Conservation (phyloP, 64 coral and sea anemone species). For the Stichodactyla mertensii region DNA sequence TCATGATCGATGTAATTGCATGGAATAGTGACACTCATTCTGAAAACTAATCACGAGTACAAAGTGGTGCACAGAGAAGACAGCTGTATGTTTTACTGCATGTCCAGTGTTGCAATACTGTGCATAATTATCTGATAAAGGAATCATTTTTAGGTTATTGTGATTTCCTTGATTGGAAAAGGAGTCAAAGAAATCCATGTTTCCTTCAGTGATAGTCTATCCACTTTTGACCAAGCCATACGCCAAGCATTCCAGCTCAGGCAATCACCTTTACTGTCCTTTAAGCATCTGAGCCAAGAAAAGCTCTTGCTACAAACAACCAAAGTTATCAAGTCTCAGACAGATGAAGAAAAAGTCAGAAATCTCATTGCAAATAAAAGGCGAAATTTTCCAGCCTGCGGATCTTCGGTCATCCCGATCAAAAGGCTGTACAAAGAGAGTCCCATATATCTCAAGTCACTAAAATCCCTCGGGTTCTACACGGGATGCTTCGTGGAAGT, state of each 20-base stretch:
- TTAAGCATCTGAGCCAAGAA: slow-evolving; percentile 25
- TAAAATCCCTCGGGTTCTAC: slow-evolving; percentile 15
- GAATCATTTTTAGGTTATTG: slow-evolving; percentile 12
- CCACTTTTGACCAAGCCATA: slow-evolving; percentile 17
- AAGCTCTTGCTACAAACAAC: slow-evolving; percentile 11
- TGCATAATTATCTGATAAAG: background rate
- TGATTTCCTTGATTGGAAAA: slow-evolving; percentile 33
- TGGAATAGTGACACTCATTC: too few relatives aligned
- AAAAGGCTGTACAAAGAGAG: slow-evolving; percentile 41
- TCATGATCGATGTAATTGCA: too few relatives aligned
- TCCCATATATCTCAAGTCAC: slow-evolving; percentile 27
- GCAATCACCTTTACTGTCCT: slow-evolving; percentile 25
- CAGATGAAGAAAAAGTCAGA: slow-evolving; percentile 32
- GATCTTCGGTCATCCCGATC: slow-evolving; percentile 11
- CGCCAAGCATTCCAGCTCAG: slow-evolving; percentile 34
- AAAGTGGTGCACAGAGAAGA: too few relatives aligned
- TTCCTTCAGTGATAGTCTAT: slow-evolving; percentile 18
- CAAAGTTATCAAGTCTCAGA: slow-evolving; percentile 28
- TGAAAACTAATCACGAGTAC: too few relatives aligned
- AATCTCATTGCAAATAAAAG: slow-evolving; percentile 40
- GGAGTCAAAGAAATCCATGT: slow-evolving; percentile 20
- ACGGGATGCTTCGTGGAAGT: slow-evolving; percentile 42
- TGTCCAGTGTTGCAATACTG: too few relatives aligned
- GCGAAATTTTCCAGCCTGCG: slow-evolving; percentile 34
- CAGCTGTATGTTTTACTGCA: too few relatives aligned